These are phyloP conservation scores for Upupa epops DNA, from an alignment of 2,113 vertebrate species.

Conservation along the genomic window DNA sequence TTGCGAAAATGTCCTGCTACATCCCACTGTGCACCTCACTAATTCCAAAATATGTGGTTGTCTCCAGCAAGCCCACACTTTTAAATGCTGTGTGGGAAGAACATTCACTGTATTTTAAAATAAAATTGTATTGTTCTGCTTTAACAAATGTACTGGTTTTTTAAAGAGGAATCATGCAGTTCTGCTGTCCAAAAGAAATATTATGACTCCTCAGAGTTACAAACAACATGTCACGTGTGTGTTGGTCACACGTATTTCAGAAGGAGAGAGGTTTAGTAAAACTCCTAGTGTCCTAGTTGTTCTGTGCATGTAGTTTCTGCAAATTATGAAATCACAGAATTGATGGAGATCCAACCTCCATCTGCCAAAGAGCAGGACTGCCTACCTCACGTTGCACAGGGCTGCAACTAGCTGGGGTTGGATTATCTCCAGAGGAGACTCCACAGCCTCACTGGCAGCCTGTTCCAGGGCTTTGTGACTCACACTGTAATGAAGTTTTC, in stretches of 20 bases:
- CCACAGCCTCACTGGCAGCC: too few species aligned
- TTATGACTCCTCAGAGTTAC: neutral
- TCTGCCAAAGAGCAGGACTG: too few species aligned
- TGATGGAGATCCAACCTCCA: too few species aligned
- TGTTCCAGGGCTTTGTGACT: too few species aligned
- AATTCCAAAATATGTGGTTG: neutral
- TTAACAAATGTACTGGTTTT: neutral
- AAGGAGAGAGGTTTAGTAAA: neutral
- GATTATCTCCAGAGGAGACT: too few species aligned
- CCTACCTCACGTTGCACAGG: too few species aligned
- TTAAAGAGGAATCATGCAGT: neutral
- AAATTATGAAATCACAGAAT: too few species aligned
- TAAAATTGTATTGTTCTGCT: fast-evolving
- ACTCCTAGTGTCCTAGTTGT: neutral
- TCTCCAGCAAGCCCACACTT: neutral
- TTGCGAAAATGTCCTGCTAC: neutral
- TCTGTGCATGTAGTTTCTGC: neutral
- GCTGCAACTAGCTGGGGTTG: too few species aligned
- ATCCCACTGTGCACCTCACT: neutral
- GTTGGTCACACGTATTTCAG: neutral
- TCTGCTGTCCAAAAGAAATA: neutral
- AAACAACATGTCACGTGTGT: neutral
- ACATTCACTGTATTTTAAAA: neutral
- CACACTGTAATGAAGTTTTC: too few species aligned
- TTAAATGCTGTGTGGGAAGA: neutral